These are phyloP conservation scores for Glyptemys insculpta DNA, from an alignment of 2,797 vertebrate species.

Conservation along the genomic window DNA sequence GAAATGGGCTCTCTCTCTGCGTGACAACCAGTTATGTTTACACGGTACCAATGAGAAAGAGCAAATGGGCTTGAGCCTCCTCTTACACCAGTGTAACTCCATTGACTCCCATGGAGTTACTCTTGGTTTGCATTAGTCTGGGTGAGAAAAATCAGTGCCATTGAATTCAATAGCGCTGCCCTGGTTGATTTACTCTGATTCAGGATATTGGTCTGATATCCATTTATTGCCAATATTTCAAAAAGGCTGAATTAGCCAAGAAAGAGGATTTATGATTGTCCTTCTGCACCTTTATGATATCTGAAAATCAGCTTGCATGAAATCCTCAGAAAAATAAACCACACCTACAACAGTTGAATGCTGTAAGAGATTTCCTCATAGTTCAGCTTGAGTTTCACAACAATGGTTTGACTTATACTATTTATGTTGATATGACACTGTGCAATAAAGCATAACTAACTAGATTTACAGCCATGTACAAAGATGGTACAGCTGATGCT, in stretches of 20 bases:
- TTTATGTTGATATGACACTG: background rate
- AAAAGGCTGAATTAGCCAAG: background rate
- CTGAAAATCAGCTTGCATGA: conserved; percentile 31
- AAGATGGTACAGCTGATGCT: background rate
- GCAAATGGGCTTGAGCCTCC: background rate
- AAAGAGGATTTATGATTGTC: background rate
- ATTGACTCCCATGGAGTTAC: background rate
- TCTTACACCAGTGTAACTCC: background rate
- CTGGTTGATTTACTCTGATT: background rate
- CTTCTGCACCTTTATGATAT: background rate
- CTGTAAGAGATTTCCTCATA: conserved; percentile 32
- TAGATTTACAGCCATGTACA: conserved; percentile 32
- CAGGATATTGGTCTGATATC: background rate
- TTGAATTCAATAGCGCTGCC: background rate
- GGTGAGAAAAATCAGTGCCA: background rate
- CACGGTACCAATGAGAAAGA: background rate
- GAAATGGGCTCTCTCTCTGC: background rate
- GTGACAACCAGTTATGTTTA: background rate
- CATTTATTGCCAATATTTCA: background rate
- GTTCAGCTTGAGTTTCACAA: conserved; percentile 30
- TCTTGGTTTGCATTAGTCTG: background rate
- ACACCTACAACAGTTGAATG: background rate
- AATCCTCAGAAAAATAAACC: background rate
- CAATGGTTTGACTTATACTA: conserved; percentile 27
- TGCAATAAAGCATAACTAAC: conserved; percentile 39